These are phyloP conservation scores for Toxotes chatareus DNA, from an alignment of 2,113 vertebrate genomes.

Conservation along the genomic window DNA sequence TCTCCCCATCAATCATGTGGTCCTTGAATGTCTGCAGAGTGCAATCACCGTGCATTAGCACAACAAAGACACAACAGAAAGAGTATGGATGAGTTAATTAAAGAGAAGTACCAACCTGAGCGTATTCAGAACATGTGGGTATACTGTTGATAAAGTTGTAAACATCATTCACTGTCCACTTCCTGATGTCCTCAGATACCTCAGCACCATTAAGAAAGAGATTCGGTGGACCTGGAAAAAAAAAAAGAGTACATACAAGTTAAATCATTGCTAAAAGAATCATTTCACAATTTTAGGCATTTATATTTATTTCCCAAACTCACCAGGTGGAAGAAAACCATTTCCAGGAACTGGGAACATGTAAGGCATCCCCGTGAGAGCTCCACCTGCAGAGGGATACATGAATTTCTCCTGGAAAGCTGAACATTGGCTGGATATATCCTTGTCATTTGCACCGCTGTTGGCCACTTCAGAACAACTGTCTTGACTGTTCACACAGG, in stretches of 20 bases:
- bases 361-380: conserved; percentile 85
- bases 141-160: conserved; percentile 90
- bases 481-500: conserved; percentile 78
- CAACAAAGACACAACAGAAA: neutral
- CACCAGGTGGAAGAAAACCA: conserved; percentile 81
- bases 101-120: conserved; percentile 86
- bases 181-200: conserved; percentile 90
- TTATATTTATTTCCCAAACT: conserved; percentile 28
- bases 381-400: conserved; percentile 81
- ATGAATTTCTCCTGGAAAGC: conserved; percentile 88
- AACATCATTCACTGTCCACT: conserved; percentile 94
- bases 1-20: conserved; percentile 96
- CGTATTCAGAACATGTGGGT: conserved; percentile 92
- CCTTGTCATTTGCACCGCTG: conserved; percentile 81
- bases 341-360: conserved; percentile 84
- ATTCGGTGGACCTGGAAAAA: conserved; percentile 82
- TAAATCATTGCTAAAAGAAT: neutral
- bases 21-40: conserved; percentile 90
- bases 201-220: conserved; percentile 87
- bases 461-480: conserved; percentile 79
- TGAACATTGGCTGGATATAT: conserved; percentile 81
- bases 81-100: neutral
- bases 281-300: neutral
- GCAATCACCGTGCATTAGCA: conserved; percentile 19
- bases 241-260: conserved; percentile 27